Conservation (phyloP, 2,797 vertebrate species). For the Philypnodon macrostomus region DNA sequence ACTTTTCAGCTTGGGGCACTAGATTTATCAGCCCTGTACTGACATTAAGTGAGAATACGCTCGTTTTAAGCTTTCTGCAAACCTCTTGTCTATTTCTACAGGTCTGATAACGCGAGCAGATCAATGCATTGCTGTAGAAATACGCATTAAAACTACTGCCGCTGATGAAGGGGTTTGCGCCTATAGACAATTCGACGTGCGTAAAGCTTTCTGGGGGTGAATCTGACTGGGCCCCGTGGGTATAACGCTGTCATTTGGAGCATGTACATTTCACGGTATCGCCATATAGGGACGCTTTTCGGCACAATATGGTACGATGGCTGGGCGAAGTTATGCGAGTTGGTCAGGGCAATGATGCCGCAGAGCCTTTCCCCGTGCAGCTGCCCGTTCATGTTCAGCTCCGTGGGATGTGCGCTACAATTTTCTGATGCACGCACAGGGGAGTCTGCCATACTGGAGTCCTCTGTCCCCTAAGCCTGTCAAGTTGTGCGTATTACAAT, state of each 20-base stretch:
- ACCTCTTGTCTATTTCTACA: constrained; percentile 24
- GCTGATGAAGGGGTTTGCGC: constrained; percentile 19
- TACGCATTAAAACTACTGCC: constrained; percentile 11
- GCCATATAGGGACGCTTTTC: constrained; percentile 6
- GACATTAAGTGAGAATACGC: constrained; percentile 17
- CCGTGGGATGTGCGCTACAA: constrained; percentile 59
- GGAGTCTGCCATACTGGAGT: constrained; percentile 53
- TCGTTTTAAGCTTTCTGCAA: constrained; percentile 21
- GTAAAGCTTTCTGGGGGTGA: constrained; percentile 20
- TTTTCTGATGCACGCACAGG: constrained; percentile 58
- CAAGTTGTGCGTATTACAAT: constrained; percentile 56
- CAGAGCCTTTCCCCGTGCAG: constrained; percentile 51
- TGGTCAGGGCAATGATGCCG: constrained; percentile 30
- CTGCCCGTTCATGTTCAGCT: constrained; percentile 54
- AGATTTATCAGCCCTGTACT: constrained; percentile 13
- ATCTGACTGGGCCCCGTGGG: constrained; percentile 7
- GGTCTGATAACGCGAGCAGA: constrained; percentile 16
- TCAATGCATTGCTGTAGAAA: background rate
- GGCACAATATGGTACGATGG: constrained; percentile 12
- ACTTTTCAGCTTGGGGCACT: constrained; percentile 10
- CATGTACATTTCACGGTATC: background rate
- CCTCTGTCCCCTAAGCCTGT: constrained; percentile 38
- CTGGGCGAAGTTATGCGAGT: constrained; percentile 16
- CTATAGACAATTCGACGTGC: constrained; percentile 14
- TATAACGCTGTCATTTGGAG: background rate